Base-by-base conservation (phyloP, 2,113 vertebrate species). In the Calyptomena viridis region DNA sequence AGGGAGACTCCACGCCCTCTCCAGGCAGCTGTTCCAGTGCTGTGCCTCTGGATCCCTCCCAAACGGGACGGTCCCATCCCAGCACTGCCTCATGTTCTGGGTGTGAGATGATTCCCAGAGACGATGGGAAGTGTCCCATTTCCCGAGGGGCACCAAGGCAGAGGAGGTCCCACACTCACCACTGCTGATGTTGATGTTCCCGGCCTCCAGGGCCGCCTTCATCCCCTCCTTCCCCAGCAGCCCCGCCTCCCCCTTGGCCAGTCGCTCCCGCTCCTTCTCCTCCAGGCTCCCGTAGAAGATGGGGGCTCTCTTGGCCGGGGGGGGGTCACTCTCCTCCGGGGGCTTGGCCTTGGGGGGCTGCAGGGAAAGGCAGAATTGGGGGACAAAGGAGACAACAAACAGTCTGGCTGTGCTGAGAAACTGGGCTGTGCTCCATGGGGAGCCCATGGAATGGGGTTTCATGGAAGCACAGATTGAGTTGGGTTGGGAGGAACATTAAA, bases 231-330 rank as follows among this genome's bases (percentile, higher is more conserved):
- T 98, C 5, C 93, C 97, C 76, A 98, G 91, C 90, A 97, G 85
- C 8, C 97, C 96, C 0, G 87, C 53, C 4, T 97, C 97, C 11
- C 98, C 98, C 25, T 97, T 98, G 8, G 96, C 95, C 84, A 99
- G 98, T 4, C 99, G 98, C 66, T 99, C 99, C 6, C 98, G 98
- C 89, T 99, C 99, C 90, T 99, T 99, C 85, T 99, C 99, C 93
- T 99, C 99, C 97, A 99, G 97, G 83, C 99, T 99, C 58, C 99
- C 99, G 5, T 99, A 99, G 92, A 98, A 99, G 88, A 99, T 98
- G 15, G 99, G 98, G 7, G 97, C 95, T 89, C 94, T 99, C 97
- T 99, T 99, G 74, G 98, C 87, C 9, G 98, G 87, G 4, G 97
- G 75, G 2, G 82, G 96, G 2, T 99, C 99, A 3, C 99, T 96